Base-by-base conservation (phyloP, 2,888 invertebrate genomes). In the Coremacera marginata region DNA sequence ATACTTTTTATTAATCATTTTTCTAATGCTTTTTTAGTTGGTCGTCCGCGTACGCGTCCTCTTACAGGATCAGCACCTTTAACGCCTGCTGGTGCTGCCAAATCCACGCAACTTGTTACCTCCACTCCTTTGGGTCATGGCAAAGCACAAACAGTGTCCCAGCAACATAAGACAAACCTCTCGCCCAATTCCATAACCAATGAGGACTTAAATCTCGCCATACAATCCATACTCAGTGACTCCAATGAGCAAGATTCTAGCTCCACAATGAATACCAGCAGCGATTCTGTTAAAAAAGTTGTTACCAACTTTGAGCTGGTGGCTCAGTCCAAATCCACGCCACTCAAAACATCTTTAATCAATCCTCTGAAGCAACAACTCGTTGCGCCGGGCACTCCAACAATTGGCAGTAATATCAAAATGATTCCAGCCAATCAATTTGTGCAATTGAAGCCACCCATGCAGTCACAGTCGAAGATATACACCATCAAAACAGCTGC, bases 31-130 rank as follows among this genome's bases (percentile, higher is more conserved):
- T 31, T 82, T 83, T 79, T 84, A 91, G 91, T 91, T 83, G 91
- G 91, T 77, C 88, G 92, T 75, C 91, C 91, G 14, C 90, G 89
- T 25, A 87, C 87, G 5, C 86, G 88, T 55, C 88, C 88, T 4
- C 49, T 87, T 31, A 84, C 86, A 25, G 81, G 76, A 73, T 70
- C 70, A n/a, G 78, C 84, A 57, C 79, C 77, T 16, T 44, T 81
- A 22, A 65, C 78, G 8, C 22, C 77, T 22, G 75, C 16, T 27
- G 5, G 22, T 49, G 71, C 31, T 63, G 63, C 70, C 16, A 83
- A 82, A 75, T 3, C 76, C 44, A 25, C 78, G 0, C 78, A 77
- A 63, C 71, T 79, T 7, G 60, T 75, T 8, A 78, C 57, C 3
- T 76, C 79, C 3, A 60, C 80, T 0, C 70, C 80, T 0, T 31